A percentile compares a stretch with the other conserved stretches of the same genome.
These are phyloP conservation scores for Glyptemys insculpta DNA, from an alignment of 2,797 vertebrate species.

Conservation along the genomic window DNA sequence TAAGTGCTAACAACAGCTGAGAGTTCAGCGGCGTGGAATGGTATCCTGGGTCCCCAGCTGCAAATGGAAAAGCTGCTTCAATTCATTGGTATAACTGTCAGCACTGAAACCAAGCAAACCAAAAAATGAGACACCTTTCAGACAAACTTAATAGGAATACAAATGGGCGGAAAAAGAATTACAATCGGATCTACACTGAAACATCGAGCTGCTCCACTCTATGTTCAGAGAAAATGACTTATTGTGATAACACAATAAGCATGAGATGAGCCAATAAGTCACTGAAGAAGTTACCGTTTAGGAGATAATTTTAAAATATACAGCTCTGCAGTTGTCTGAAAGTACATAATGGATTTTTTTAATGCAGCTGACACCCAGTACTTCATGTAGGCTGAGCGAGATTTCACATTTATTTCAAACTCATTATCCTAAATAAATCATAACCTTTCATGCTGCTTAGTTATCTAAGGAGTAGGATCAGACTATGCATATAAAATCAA, in stretches of 20 bases:
- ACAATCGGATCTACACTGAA: slow-evolving; percentile 33
- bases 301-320: slow-evolving; percentile 59
- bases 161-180: slow-evolving; percentile 47
- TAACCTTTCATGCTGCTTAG: slow-evolving; percentile 10
- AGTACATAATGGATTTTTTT: slow-evolving; percentile 32
- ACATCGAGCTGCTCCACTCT: background rate
- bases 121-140: slow-evolving; percentile 55
- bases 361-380: slow-evolving; percentile 24
- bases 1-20: background rate
- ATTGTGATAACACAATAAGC: slow-evolving; percentile 45
- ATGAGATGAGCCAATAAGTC: slow-evolving; percentile 61
- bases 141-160: slow-evolving; percentile 53
- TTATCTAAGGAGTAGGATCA: slow-evolving; percentile 12
- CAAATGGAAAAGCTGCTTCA: slow-evolving; percentile 30
- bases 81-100: slow-evolving; percentile 38
- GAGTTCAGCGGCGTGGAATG: slow-evolving; percentile 5
- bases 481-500: background rate
- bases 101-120: slow-evolving; percentile 43
- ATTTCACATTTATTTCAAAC: slow-evolving; percentile 52
- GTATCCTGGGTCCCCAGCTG: background rate
- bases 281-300: slow-evolving; percentile 31
- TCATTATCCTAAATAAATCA: slow-evolving; percentile 65
- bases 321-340: slow-evolving; percentile 51
- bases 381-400: slow-evolving; percentile 34
- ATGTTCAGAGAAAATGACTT: slow-evolving; percentile 49